These are phyloP conservation scores for Rugalucina vietnamica DNA, from an alignment of 2,888 invertebrate species.

Conservation along the genomic window DNA sequence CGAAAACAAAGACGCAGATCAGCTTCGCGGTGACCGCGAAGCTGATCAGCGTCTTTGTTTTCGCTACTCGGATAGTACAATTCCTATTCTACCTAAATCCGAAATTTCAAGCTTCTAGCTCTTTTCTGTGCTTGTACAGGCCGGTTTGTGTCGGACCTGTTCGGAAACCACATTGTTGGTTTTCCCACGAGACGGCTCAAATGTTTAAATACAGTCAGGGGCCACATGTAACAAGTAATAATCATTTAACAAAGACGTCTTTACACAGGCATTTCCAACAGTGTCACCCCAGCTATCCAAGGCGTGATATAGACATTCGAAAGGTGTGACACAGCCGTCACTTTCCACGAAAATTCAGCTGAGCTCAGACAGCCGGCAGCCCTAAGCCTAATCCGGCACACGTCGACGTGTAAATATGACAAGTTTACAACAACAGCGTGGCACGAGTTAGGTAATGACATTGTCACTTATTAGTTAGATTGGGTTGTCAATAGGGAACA, in stretches of 20 bases:
- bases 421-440: not conserved
- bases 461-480: conserved; percentile 6
- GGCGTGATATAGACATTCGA: not conserved
- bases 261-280: not conserved
- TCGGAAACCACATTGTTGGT: too few species aligned
- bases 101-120: too few species aligned
- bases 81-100: too few species aligned
- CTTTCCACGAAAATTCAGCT: not conserved
- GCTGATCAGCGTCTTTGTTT: too few species aligned
- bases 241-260: conserved; percentile 5
- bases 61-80: too few species aligned
- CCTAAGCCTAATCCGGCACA: conserved; percentile 8
- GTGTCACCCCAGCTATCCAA: not conserved
- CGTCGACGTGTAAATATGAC: conserved; percentile 2
- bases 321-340: not conserved
- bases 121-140: too few species aligned
- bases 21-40: too few species aligned
- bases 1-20: too few species aligned
- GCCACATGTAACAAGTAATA: not conserved
- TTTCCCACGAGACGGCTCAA: too few species aligned
- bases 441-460: not conserved
- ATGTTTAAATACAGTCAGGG: too few species aligned
- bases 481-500: not conserved
- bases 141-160: too few species aligned
- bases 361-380: not conserved